These are phyloP conservation scores for Agrotis exclamationis DNA, from an alignment of 2,888 invertebrate genomes.

Conservation along the genomic window DNA sequence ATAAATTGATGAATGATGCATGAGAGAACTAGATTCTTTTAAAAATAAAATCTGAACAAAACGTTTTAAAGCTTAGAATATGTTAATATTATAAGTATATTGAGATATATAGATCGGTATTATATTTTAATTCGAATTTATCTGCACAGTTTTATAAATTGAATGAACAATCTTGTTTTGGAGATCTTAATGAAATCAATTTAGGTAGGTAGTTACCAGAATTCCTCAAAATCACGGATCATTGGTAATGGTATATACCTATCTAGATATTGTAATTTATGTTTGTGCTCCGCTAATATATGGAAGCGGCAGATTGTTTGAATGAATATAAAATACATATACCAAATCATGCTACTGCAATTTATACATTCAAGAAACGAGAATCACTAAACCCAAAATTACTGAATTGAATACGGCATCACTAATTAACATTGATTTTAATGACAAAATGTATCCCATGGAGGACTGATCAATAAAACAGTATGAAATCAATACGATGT, in stretches of 20 bases:
- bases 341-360: neutral
- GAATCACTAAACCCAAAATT: constrained; percentile 9
- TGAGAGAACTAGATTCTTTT: constrained; percentile 68
- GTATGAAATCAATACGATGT: constrained; percentile 64
- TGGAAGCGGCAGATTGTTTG: constrained; percentile 26
- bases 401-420: constrained; percentile 15
- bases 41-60: constrained; percentile 60
- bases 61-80: constrained; percentile 59
- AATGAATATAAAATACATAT: constrained; percentile 12
- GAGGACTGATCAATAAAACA: constrained; percentile 48
- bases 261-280: constrained; percentile 27
- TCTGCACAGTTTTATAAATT: constrained; percentile 17
- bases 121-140: constrained; percentile 32
- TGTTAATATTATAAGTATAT: constrained; percentile 45
- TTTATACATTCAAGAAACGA: constrained; percentile 9
- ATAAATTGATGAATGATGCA: constrained; percentile 87
- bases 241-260: constrained; percentile 27
- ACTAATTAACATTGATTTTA: constrained; percentile 43
- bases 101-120: constrained; percentile 41
- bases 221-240: constrained; percentile 37
- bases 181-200: constrained; percentile 29
- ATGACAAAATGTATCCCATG: constrained; percentile 36
- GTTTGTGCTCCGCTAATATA: constrained; percentile 18
- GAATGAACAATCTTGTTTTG: constrained; percentile 32
- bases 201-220: constrained; percentile 31